Evolutionary conservation across 1,140 invertebrate species (phyloP).

Genomic region (Tetramorium alpestre): DNA sequence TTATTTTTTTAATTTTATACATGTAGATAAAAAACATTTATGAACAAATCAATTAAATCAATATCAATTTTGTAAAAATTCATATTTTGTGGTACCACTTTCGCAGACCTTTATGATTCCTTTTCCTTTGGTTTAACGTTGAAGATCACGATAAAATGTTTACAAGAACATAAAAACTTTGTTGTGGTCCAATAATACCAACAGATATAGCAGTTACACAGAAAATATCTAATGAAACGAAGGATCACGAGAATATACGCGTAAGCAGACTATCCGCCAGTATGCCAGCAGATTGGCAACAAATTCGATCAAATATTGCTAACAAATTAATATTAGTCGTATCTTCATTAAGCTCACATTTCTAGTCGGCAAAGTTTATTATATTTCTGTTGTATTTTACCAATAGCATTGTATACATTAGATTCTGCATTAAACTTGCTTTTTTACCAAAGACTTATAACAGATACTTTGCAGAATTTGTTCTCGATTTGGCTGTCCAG

Average conservation of each 20-base stretch:
- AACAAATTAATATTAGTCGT: neutral
- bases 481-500: neutral
- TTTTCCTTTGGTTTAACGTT: neutral
- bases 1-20: no score
- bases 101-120: no score
- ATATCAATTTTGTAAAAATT: no score
- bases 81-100: no score
- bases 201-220: constrained; percentile 71
- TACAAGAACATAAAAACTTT: constrained; percentile 80
- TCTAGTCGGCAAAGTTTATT: neutral
- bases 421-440: neutral
- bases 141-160: neutral
- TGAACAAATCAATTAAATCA: no score
- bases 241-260: constrained; percentile 39
- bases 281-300: neutral
- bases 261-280: neutral
- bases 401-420: neutral
- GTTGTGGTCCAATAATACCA: constrained; percentile 76
- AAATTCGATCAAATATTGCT: neutral
- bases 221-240: constrained; percentile 58
- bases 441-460: neutral
- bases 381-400: neutral
- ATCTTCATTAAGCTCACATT: neutral
- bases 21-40: no score
- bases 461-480: neutral